Percentiles rank a stretch among this genome's conserved stretches.
Evolutionary conservation across 2,888 invertebrate genomes (phyloP).

Genomic region (Homarus gammarus): DNA sequence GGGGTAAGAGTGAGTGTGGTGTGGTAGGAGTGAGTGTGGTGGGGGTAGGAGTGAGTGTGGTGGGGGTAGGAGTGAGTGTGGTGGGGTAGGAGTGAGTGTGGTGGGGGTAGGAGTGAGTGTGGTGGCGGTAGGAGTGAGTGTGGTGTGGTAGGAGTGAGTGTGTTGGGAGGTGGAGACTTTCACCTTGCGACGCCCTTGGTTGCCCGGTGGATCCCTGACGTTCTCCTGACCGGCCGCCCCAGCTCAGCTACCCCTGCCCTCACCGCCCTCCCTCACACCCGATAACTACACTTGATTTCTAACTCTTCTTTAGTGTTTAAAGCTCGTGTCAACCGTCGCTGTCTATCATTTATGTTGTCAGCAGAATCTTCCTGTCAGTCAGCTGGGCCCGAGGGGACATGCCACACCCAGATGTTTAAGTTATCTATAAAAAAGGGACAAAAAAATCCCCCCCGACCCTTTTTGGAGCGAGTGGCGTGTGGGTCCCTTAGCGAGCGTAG

Average conservation of each 20-base stretch:
- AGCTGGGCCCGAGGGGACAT: too few relatives aligned
- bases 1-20: background rate
- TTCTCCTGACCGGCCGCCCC: constrained; percentile 6
- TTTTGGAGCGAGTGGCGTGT: too few relatives aligned
- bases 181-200: constrained; percentile 54
- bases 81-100: background rate
- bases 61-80: background rate
- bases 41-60: background rate
- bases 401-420: too few relatives aligned
- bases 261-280: background rate
- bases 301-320: too few relatives aligned
- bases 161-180: constrained; percentile 23
- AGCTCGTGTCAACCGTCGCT: too few relatives aligned
- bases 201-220: constrained; percentile 2
- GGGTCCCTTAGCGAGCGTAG: background rate
- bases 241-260: background rate
- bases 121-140: background rate
- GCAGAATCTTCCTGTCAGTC: too few relatives aligned
- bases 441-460: too few relatives aligned
- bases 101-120: background rate
- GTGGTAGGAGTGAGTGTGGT: background rate
- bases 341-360: too few relatives aligned
- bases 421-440: too few relatives aligned
- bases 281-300: too few relatives aligned
- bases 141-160: background rate